Percentiles rank a stretch among this genome's conserved stretches.
phyloP scores from a whole-genome alignment of 2,113 vertebrate genomes.

The Lontra canadensis region DNA sequence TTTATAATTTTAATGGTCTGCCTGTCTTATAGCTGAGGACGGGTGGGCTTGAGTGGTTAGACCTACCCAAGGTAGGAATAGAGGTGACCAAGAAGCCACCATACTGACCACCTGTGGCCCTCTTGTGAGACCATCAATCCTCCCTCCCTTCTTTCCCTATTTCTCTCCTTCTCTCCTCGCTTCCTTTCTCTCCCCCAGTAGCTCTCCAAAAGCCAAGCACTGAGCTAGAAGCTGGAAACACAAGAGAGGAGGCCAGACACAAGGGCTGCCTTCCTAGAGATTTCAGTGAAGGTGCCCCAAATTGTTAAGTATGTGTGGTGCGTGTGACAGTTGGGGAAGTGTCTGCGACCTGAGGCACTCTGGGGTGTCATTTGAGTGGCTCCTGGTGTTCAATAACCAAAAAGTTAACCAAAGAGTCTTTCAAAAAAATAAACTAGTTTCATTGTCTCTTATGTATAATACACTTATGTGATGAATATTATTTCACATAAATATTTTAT shows the following conservation, averaged over 20 bases:
- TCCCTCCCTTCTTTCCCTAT: too few species aligned
- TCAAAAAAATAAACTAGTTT: neutral
- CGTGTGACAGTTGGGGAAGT: too few species aligned
- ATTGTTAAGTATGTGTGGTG: too few species aligned
- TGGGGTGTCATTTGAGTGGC: neutral
- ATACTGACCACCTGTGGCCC: neutral
- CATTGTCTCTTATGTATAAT: neutral
- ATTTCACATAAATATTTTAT: constrained; percentile 29
- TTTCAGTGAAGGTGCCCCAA: too few species aligned
- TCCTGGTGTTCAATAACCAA: neutral
- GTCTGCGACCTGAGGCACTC: too few species aligned
- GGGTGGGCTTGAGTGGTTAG: neutral
- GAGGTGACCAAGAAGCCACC: neutral
- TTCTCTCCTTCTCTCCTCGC: too few species aligned
- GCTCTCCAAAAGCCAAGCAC: neutral
- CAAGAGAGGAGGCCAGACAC: neutral
- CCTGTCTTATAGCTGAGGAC: neutral
- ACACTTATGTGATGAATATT: neutral
- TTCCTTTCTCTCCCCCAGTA: neutral
- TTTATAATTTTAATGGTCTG: neutral
- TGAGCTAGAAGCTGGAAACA: neutral
- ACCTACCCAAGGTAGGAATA: neutral
- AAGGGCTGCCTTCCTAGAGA: neutral
- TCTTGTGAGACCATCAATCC: neutral
- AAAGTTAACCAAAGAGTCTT: neutral